A percentile compares a stretch with the other conserved stretches of the same genome.
These are phyloP conservation scores for Enteromius paludinosus DNA, from an alignment of 2,797 vertebrate genomes.

Conservation along the genomic window DNA sequence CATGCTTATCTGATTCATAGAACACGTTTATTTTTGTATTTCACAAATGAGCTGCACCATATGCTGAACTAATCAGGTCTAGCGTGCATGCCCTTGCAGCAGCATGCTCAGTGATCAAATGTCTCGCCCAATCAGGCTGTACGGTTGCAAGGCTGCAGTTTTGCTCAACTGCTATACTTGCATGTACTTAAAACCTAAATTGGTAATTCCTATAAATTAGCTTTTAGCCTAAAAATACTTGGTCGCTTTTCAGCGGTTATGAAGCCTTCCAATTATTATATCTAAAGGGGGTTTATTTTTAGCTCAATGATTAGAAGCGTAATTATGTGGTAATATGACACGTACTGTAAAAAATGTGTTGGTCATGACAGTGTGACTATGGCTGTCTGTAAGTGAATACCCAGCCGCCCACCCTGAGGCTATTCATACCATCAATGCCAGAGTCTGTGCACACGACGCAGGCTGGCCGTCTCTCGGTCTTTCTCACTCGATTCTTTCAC, in stretches of 20 bases:
- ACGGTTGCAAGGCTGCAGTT: neutral
- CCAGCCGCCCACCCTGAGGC: neutral
- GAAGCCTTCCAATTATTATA: constrained; percentile 1
- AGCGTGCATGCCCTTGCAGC: neutral
- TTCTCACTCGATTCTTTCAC: constrained; percentile 6
- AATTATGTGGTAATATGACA: constrained; percentile 42
- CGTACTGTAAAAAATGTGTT: constrained; percentile 19
- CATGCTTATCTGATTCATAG: constrained; percentile 13
- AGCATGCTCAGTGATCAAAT: constrained; percentile 16
- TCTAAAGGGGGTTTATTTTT: constrained; percentile 22
- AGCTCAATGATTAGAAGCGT: constrained; percentile 18
- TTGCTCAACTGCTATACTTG: neutral
- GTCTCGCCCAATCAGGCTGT: neutral
- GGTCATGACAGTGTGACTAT: constrained; percentile 35
- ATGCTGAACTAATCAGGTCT: constrained; percentile 28
- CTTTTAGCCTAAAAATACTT: neutral
- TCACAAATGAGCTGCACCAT: constrained; percentile 4
- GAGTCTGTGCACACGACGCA: constrained; percentile 2
- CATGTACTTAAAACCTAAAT: neutral
- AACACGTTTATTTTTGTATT: constrained; percentile 38
- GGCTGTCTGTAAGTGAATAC: constrained; percentile 36
- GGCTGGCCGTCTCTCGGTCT: constrained; percentile 1
- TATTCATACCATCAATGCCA: constrained; percentile 45
- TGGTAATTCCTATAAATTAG: neutral
- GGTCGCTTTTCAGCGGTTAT: neutral